Percentiles rank a stretch among this genome's conserved stretches.
These are phyloP conservation scores for Dolichoris vasculosae DNA, from an alignment of 1,140 invertebrate species.

Conservation along the genomic window DNA sequence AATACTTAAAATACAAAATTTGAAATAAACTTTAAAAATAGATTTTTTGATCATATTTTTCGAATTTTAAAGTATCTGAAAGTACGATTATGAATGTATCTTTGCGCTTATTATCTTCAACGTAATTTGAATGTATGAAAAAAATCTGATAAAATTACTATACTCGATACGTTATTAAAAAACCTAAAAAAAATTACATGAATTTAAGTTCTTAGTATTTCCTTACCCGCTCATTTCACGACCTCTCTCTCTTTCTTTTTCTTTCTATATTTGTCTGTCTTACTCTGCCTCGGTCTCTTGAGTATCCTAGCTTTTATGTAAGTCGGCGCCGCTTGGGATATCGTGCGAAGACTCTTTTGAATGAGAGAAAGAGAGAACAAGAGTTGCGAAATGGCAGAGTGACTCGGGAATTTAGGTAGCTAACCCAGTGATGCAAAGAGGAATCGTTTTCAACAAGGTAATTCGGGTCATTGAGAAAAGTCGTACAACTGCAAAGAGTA, in stretches of 20 bases:
- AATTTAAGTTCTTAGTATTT: too few species aligned
- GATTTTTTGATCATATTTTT: too few species aligned
- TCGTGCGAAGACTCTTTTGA: background rate
- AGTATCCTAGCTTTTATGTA: slow-evolving; percentile 24
- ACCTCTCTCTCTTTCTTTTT: background rate
- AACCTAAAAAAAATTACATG: too few species aligned
- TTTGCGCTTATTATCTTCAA: too few species aligned
- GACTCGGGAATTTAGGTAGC: slow-evolving; percentile 22
- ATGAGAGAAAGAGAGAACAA: background rate
- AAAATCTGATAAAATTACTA: too few species aligned
- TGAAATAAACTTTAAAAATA: too few species aligned
- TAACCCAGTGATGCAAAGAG: background rate
- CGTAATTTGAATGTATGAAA: too few species aligned
- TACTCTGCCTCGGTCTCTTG: background rate
- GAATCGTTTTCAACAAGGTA: slow-evolving; percentile 26
- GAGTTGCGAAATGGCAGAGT: background rate
- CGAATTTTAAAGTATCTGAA: too few species aligned
- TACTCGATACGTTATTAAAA: too few species aligned
- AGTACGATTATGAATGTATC: too few species aligned
- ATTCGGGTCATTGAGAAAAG: slow-evolving; percentile 7
- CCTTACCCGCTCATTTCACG: too few species aligned
- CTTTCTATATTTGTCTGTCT: background rate
- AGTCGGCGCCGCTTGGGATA: background rate
- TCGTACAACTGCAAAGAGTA: background rate
- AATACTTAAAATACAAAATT: too few species aligned